Evolutionary conservation across 2,113 vertebrate species (phyloP), one percentile per base, ranked within the genome.

Genomic region (Pseudorasbora parva): DNA sequence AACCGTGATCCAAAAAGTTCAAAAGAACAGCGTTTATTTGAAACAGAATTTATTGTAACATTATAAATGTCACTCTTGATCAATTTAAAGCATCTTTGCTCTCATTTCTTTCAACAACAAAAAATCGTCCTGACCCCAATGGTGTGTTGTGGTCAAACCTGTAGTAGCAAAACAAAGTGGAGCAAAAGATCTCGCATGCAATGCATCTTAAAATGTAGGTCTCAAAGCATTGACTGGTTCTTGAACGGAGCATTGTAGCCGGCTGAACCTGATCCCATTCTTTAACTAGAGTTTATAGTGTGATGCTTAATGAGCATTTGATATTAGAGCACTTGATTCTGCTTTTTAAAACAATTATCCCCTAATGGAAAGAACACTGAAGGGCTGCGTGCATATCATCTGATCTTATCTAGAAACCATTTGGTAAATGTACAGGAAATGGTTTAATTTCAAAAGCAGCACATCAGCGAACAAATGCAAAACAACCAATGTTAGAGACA

Each of bases 401-500:
- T 56, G 83, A 72, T 85, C 82, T 69, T 15, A 89, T 88, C 84
- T 87, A 75, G 21, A 84, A 82, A 78, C 49, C 56, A 57, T 43
- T 84, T 33, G 56, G 86, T 87, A 68, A 14, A 88, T 62, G 72
- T 76, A 88, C 59, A 93, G 92, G 92, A 93, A 93, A 82, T 45
- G 21, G 74, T 64, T 81, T 9, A 4, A 60, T 64, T 84, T 82
- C 33, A 54, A 23, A 76, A 78, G 72, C 23, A 81, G 27, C 7
- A 19, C 19, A 30, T 21, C 19, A 64, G 81, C 33, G 41, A 8
- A 7, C 43, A 30, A 64, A 51, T 21, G 11, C 11, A 49, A 41
- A 72, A 33, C 19, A 74, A 14, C 14, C 5, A 47, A 43, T 82
- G 68, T 73, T 1, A 69, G 51, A 30, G 30, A 30, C 30, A 30